Conservation (phyloP, 2,113 vertebrate genomes). For the Carassius auratus region DNA sequence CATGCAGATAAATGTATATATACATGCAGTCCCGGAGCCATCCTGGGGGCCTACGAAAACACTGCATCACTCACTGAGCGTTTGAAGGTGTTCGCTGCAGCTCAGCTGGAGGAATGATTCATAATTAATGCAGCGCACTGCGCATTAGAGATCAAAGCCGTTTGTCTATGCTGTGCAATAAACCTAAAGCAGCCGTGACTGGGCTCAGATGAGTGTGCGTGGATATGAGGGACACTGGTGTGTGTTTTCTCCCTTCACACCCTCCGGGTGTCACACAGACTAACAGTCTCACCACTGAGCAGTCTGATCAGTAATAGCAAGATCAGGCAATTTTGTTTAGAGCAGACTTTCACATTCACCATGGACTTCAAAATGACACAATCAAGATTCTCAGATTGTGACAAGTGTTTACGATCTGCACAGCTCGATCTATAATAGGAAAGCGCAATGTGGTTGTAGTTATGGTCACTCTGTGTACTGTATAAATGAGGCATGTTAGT, state of each 20-base stretch:
- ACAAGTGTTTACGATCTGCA: slow-evolving; percentile 2
- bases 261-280: slow-evolving; percentile 15
- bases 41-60: slow-evolving; percentile 66
- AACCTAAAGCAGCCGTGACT: slow-evolving; percentile 65
- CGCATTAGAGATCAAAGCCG: slow-evolving; percentile 74
- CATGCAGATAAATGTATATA: slow-evolving; percentile 39
- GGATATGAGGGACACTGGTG: slow-evolving; percentile 40
- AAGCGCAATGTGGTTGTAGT: not conserved
- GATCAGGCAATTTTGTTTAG: not conserved
- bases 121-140: slow-evolving; percentile 77
- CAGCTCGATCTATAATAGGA: slow-evolving; percentile 5
- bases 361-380: not conserved
- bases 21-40: slow-evolving; percentile 62
- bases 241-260: not conserved
- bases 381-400: not conserved
- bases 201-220: slow-evolving; percentile 59
- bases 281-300: not conserved
- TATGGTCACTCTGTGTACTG: not conserved
- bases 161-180: slow-evolving; percentile 61
- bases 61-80: slow-evolving; percentile 56
- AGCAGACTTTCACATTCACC: not conserved
- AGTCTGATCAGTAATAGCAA: not conserved
- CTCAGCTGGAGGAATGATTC: slow-evolving; percentile 66
- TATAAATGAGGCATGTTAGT: slow-evolving; percentile 31
- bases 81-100: slow-evolving; percentile 68